phyloP scores from a whole-genome alignment of 2,113 vertebrate species.

The Embiotoca jacksoni region DNA sequence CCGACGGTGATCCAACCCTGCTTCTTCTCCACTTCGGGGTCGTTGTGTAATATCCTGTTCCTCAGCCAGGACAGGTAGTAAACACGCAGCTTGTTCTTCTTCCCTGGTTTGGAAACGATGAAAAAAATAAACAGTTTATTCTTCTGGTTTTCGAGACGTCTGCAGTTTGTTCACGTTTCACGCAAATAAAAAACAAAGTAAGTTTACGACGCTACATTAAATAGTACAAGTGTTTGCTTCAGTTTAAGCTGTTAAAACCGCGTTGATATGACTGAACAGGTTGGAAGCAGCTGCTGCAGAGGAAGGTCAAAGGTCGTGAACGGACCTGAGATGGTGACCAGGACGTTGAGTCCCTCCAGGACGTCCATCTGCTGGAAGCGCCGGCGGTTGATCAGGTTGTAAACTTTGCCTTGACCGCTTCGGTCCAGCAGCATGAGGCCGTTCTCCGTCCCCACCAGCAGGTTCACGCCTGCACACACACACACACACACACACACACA shows the following conservation, averaged over 20 bases:
- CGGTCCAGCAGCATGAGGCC: constrained; percentile 98
- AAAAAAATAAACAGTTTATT: not conserved
- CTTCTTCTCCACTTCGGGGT: constrained; percentile 99
- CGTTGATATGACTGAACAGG: too few species aligned
- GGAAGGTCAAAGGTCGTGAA: not conserved
- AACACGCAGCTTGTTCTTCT: constrained; percentile 99
- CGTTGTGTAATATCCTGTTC: constrained; percentile 98
- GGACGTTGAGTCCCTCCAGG: constrained; percentile 96
- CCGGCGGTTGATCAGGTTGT: constrained; percentile 96
- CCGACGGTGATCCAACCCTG: constrained; percentile 99
- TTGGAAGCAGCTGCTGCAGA: not conserved
- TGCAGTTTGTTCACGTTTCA: too few species aligned
- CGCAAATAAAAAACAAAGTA: too few species aligned
- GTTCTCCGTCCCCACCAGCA: constrained; percentile 98
- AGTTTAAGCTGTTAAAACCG: too few species aligned
- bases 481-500: constrained; percentile 74
- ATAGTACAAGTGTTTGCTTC: too few species aligned
- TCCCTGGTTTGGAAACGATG: constrained; percentile 81
- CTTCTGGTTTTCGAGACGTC: too few species aligned
- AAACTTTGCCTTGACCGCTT: constrained; percentile 98
- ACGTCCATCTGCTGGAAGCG: constrained; percentile 99
- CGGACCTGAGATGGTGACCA: constrained; percentile 98
- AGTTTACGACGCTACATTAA: too few species aligned
- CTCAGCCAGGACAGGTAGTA: constrained; percentile 99
- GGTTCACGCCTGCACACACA: constrained; percentile 90